These are phyloP conservation scores for Odontothrips loti DNA, from an alignment of 2,888 invertebrate species.

Conservation along the genomic window DNA sequence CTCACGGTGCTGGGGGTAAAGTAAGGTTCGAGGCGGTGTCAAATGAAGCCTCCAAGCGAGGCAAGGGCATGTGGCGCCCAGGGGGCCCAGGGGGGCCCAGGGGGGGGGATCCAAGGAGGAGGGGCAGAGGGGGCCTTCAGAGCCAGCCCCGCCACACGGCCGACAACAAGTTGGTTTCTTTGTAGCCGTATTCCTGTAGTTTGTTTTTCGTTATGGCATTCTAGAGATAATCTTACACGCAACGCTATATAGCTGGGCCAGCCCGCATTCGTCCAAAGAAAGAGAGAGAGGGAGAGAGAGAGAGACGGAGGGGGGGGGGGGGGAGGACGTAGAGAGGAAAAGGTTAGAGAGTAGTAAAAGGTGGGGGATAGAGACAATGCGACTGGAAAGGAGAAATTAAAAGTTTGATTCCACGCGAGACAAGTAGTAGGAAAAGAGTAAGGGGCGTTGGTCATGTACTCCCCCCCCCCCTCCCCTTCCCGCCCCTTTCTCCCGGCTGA, in stretches of 20 bases:
- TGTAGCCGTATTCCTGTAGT: constrained; percentile 16
- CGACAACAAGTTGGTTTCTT: constrained; percentile 13
- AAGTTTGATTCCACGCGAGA: background rate
- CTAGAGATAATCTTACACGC: constrained; percentile 26
- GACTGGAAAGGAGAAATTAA: constrained; percentile 15
- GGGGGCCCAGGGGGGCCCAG: background rate
- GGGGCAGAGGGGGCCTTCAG: background rate
- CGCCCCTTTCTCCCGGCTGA: background rate
- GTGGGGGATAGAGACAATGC: background rate
- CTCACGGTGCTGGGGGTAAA: background rate
- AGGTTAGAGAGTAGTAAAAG: background rate
- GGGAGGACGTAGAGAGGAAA: background rate
- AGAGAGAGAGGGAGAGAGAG: background rate
- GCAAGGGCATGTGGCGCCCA: background rate
- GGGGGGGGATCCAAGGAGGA: too few relatives aligned
- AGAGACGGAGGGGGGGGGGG: background rate
- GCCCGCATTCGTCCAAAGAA: background rate
- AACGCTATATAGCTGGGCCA: background rate
- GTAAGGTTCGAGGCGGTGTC: background rate
- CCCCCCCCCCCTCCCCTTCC: background rate
- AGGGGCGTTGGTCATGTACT: background rate
- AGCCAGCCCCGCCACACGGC: background rate
- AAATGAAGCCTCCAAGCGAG: background rate
- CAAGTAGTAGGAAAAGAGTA: background rate
- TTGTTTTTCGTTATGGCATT: constrained; percentile 24